These are phyloP conservation scores for Gobio gobio DNA, from an alignment of 2,113 vertebrate genomes.

Conservation along the genomic window DNA sequence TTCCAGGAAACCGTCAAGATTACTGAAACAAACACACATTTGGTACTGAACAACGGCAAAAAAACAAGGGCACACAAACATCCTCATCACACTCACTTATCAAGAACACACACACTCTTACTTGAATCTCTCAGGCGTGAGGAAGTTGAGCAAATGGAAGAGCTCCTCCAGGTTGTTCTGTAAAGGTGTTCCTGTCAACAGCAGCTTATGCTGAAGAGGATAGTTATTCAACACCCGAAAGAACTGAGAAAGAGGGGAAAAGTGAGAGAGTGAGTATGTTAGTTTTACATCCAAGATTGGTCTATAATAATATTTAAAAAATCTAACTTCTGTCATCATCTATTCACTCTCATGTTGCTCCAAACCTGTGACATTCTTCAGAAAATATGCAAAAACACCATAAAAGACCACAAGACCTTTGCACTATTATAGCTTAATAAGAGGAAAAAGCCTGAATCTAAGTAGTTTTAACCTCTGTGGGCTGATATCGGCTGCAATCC, in stretches of 20 bases:
- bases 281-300: background rate
- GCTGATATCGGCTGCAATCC: background rate
- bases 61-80: background rate
- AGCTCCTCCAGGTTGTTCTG: slow-evolving; percentile 98
- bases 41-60: background rate
- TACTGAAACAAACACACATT: slow-evolving; percentile 75
- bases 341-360: background rate
- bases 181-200: slow-evolving; percentile 93
- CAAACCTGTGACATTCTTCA: background rate
- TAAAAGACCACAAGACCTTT: background rate
- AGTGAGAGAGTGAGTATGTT: background rate
- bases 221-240: slow-evolving; percentile 96
- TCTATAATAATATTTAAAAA: background rate
- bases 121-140: slow-evolving; percentile 95
- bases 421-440: background rate
- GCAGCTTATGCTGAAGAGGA: slow-evolving; percentile 92
- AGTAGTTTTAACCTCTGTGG: background rate
- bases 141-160: slow-evolving; percentile 95
- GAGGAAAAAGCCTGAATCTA: background rate
- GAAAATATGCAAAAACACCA: background rate
- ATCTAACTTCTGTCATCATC: background rate
- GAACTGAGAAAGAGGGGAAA: slow-evolving; percentile 77
- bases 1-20: slow-evolving; percentile 95
- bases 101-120: slow-evolving; percentile 71
- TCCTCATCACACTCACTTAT: background rate